These are phyloP conservation scores for Lasioglossum vierecki DNA, from an alignment of 2,888 invertebrate species.

Conservation along the genomic window DNA sequence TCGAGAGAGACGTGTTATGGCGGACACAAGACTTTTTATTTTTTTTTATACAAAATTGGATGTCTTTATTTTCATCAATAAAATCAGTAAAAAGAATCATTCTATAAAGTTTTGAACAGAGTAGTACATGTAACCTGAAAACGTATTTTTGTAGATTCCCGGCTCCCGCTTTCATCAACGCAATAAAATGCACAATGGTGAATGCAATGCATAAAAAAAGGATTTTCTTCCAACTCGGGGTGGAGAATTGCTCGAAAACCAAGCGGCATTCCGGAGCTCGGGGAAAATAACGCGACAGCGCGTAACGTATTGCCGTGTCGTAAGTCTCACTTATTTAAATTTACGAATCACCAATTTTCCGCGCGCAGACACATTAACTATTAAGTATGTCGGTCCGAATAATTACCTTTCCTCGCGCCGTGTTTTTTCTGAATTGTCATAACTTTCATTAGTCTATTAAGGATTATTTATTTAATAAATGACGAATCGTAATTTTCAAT, in stretches of 20 bases:
- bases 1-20: too few species aligned
- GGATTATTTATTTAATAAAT: too few species aligned
- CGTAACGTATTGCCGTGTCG: background rate
- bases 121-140: background rate
- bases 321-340: conserved; percentile 31
- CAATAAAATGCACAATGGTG: background rate
- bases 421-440: background rate
- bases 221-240: background rate
- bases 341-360: conserved; percentile 18
- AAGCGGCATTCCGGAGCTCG: background rate
- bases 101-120: too few species aligned
- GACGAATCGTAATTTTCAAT: too few species aligned
- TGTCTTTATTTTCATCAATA: too few species aligned
- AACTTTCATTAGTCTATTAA: too few species aligned
- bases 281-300: background rate
- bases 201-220: background rate
- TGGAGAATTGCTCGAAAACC: conserved; percentile 13
- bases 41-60: too few species aligned
- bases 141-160: background rate
- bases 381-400: conserved; percentile 16
- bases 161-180: background rate
- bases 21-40: too few species aligned
- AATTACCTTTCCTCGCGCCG: background rate
- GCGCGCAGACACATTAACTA: background rate
- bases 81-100: too few species aligned